Evolutionary conservation across 2,888 invertebrate species (phyloP), one percentile per base, ranked within the genome.

Genomic region (Endomychus coccineus): DNA sequence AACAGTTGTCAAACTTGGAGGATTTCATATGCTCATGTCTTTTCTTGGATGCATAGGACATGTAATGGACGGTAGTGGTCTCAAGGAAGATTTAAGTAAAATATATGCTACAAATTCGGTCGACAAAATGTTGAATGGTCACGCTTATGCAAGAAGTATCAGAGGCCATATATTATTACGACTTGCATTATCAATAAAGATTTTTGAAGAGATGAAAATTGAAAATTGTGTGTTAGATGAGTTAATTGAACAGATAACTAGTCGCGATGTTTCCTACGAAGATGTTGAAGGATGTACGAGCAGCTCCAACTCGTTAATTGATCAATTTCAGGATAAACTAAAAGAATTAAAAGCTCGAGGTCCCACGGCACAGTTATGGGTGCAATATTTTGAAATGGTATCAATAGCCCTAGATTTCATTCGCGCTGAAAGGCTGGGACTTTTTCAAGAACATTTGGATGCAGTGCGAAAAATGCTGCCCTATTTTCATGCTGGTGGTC

Each of bases 401-500:
- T 44, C 55, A 34, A 46, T 62, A 40, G 52, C 51, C 6, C 27
- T 31, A 38, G 43, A 57, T 13, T 58, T 47, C 36, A 45, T 56
- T 33, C 36, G 47, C 14, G 55, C 56, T 41, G 54, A 54, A 46
- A 42, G 56, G 22, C 19, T 49, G 29, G 56, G 51, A 21, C 17
- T 34, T 45, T 49, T 17, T 5, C 6, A 53, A 44, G 45, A 35
- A 34, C 59, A 63, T 52, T 37, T 61, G 16, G 33, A 52, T 52
- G 22, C 36, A 42, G 44, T 54, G 15, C 21, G n/a, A n/a, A 42
- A 46, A 55, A 62, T 59, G 56, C 51, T 62, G 16, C 57, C 58
- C 2, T 54, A 55, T 56, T 61, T 59, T 47, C 54, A 62, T 40
- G 56, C 58, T 4, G 24, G 32, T 42, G 62, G 63, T 16, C 58